Evolutionary conservation across 2,888 invertebrate species (phyloP), one percentile per base, ranked within the genome.

Genomic region (Apodemia hepburni): DNA sequence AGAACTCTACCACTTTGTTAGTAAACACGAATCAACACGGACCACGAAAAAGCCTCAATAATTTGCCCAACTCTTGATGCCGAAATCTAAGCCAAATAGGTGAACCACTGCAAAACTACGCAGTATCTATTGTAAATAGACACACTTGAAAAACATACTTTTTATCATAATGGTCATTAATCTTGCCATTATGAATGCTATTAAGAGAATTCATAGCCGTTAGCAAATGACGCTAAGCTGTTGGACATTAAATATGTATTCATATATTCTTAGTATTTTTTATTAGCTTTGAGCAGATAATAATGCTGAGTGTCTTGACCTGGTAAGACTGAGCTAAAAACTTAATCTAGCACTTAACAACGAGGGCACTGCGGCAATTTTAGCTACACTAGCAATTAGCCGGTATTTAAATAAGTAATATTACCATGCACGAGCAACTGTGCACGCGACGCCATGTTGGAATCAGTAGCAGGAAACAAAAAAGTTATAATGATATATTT

Each of bases 371-470:
- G 35, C 45, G 64, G 58, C 62, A 60, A 57, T 63, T 61, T 38
- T 49, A 33, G 29, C 63, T 59, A 63, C 58, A 57, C 49, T 60
- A 62, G 64, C 62, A 65, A 63, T 61, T 65, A 67, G 18, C 38
- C 18, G 45, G 54, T 57, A 27, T 57, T 38, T 65, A 66, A 63
- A 62, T 68, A 64, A 17, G 61, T 66, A 67, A 65, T 70, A 77
- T 80, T 79, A 82, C 82, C 72, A 80, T 81, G 75, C 81, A 87
- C 75, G 77, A 75, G 81, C 84, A 83, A 80, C 87, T 87, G 84
- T 87, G 85, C 86, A 71, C 70, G 71, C 66, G 66, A 66, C 66
- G 67, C 11, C 45, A 45, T n/a, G 7, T 45, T 45, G 12, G 27
- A 69, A 67, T 66, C 69, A 70, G 70, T 67, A 75, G 79, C 76